A percentile compares a stretch with the other conserved stretches of the same genome.
These are phyloP conservation scores for Melitaea athalia DNA, from an alignment of 2,888 invertebrate genomes.

Conservation along the genomic window DNA sequence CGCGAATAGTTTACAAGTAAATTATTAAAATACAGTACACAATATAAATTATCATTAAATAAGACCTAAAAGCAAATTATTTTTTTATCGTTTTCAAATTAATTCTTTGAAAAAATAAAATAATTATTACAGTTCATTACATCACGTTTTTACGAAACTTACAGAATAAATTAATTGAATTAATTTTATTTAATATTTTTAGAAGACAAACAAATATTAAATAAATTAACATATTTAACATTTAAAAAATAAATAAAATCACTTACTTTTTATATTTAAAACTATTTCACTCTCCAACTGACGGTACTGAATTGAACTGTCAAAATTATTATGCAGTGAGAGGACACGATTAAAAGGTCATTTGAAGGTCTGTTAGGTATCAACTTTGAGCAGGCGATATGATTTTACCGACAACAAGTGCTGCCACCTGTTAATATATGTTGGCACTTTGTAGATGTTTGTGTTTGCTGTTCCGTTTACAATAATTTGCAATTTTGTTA, in stretches of 20 bases:
- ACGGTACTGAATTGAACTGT: constrained; percentile 50
- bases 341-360: constrained; percentile 74
- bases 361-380: constrained; percentile 78
- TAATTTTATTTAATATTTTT: neutral
- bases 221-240: constrained; percentile 10
- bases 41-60: neutral
- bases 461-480: neutral
- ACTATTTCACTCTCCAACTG: constrained; percentile 65
- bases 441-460: neutral
- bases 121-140: constrained; percentile 20
- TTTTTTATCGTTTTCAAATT: neutral
- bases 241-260: constrained; percentile 30
- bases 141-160: constrained; percentile 23
- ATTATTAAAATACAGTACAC: too few species aligned
- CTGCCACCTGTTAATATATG: constrained; percentile 11
- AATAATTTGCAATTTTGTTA: neutral
- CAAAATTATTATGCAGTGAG: constrained; percentile 61
- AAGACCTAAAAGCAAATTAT: neutral
- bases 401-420: constrained; percentile 26
- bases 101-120: neutral
- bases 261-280: constrained; percentile 52
- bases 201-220: neutral
- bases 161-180: constrained; percentile 2
- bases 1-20: too few species aligned
- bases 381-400: constrained; percentile 17